These are phyloP conservation scores for Xestia xanthographa DNA, from an alignment of 2,888 invertebrate genomes.

Conservation along the genomic window DNA sequence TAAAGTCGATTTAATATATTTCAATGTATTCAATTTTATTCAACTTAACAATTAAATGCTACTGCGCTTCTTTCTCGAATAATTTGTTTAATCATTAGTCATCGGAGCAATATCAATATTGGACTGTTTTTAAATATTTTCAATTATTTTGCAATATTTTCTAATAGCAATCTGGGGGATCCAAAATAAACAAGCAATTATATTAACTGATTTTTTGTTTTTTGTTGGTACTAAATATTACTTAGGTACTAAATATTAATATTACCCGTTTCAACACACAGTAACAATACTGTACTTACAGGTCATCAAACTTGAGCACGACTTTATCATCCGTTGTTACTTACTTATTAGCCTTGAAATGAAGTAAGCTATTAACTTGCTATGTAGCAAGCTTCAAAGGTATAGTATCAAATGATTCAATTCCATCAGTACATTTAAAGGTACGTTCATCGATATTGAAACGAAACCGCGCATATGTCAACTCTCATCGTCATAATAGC, in stretches of 20 bases:
- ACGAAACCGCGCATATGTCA: background rate
- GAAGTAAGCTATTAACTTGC: background rate
- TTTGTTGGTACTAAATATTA: background rate
- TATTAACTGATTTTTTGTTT: background rate
- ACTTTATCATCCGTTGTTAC: background rate
- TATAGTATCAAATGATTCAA: background rate
- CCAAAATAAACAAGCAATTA: background rate
- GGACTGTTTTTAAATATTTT: background rate
- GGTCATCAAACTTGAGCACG: background rate
- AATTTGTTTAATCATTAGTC: conserved; percentile 16
- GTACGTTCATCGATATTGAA: background rate
- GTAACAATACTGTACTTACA: background rate
- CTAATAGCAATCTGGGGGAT: background rate
- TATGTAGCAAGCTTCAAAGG: background rate
- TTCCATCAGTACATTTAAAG: background rate
- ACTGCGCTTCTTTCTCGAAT: background rate
- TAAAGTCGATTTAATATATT: conserved; percentile 4
- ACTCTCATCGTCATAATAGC: background rate
- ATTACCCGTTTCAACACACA: background rate
- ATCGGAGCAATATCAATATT: conserved; percentile 1
- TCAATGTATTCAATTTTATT: conserved; percentile 28
- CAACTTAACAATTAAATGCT: conserved; percentile 4
- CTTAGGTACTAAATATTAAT: background rate
- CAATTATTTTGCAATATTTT: background rate
- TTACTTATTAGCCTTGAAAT: background rate